Evolutionary conservation across 2,797 vertebrate species (phyloP).

Genomic region (Oreochromis mossambicus): DNA sequence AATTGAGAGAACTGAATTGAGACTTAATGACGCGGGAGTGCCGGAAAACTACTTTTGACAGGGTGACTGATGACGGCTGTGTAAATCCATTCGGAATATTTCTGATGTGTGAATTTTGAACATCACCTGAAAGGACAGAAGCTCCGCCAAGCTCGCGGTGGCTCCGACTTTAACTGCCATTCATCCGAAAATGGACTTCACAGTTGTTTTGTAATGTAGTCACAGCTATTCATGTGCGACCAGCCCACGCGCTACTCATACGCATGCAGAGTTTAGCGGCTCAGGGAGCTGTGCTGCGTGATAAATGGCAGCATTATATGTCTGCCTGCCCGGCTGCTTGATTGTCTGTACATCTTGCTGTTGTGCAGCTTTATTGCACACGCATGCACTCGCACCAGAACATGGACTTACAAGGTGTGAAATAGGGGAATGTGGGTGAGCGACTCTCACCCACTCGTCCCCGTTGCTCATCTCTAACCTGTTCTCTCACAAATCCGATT

Average conservation of each 20-base stretch:
- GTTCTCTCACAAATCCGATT: not conserved
- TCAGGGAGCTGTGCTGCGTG: slow-evolving; percentile 6
- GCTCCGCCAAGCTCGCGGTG: not conserved
- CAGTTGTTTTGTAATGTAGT: slow-evolving; percentile 4
- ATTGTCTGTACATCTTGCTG: slow-evolving; percentile 20
- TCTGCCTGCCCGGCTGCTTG: slow-evolving; percentile 11
- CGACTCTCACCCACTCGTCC: slow-evolving; percentile 13
- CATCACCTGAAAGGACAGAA: slow-evolving; percentile 20
- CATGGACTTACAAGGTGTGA: slow-evolving; percentile 15
- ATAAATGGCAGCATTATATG: slow-evolving; percentile 22
- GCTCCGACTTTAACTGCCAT: not conserved
- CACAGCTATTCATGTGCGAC: slow-evolving; percentile 33
- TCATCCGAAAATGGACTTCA: slow-evolving; percentile 18
- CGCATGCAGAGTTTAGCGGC: not conserved
- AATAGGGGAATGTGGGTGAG: slow-evolving; percentile 14
- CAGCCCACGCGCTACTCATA: not conserved
- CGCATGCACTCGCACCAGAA: not conserved
- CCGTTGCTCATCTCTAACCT: slow-evolving; percentile 1
- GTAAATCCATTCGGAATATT: slow-evolving; percentile 9
- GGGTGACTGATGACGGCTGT: slow-evolving; percentile 28
- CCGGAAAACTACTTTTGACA: slow-evolving; percentile 43
- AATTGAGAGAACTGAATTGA: slow-evolving; percentile 20
- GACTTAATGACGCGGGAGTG: slow-evolving; percentile 19
- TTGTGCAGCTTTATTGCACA: not conserved
- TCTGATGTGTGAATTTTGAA: not conserved